Percentiles rank a stretch among this genome's conserved stretches.
Evolutionary conservation across 2,113 vertebrate genomes (phyloP).

Genomic region (Dendrocopos noguchii): DNA sequence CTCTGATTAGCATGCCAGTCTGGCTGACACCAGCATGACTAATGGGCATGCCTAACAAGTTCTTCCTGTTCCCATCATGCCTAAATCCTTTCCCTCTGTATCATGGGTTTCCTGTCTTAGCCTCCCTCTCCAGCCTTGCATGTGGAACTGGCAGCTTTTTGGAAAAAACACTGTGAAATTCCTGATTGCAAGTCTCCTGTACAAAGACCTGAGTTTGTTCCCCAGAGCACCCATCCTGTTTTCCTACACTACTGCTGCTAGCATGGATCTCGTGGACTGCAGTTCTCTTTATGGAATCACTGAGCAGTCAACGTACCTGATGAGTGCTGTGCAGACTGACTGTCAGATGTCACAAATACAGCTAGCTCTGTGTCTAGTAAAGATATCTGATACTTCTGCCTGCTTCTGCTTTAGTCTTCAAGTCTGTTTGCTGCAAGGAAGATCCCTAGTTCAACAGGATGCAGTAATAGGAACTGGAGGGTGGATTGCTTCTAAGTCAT

Average conservation of each 20-base stretch:
- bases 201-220: not conserved
- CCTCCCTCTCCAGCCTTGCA: not conserved
- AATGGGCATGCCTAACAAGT: not conserved
- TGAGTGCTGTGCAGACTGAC: not conserved
- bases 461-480: not conserved
- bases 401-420: not conserved
- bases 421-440: not conserved
- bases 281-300: not conserved
- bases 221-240: not conserved
- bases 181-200: not conserved
- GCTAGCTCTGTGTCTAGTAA: not conserved
- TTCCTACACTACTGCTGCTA: not conserved
- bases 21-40: not conserved
- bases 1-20: not conserved
- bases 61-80: slow-evolving; percentile 30
- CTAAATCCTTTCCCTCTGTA: not conserved
- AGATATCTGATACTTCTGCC: not conserved
- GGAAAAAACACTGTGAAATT: not conserved
- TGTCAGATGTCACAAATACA: not conserved
- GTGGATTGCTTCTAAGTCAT: not conserved
- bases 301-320: not conserved
- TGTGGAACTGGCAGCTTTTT: not conserved
- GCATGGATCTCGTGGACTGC: not conserved
- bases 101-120: not conserved
- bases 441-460: not conserved